Base-by-base conservation (phyloP, 2,888 invertebrate species). In the Megalurothrips usitatus region DNA sequence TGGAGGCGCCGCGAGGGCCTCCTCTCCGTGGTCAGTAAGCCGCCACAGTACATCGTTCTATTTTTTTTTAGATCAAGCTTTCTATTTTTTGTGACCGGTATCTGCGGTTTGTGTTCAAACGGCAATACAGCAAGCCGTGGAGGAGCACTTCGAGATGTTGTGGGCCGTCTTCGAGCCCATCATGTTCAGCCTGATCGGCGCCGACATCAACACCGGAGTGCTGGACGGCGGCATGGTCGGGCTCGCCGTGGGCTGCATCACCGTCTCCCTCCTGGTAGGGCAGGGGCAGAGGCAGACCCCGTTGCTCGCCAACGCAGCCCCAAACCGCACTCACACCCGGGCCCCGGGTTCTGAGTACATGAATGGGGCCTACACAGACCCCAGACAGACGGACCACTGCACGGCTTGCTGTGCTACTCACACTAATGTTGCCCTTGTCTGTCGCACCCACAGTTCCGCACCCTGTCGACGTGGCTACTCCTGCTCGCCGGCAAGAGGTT, bases 101-200 rank as follows among this genome's bases (percentile, higher is more conserved):
- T n/a, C 34, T 43, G 3, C 6, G 34, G 6, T 43, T 43, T 43
- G 3, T 43, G 34, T 43, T 43, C 2, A 43, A 43, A 43, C 6
- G 6, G 6, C 6, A 43, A 43, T 43, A 6, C 34, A 43, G 34
- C 34, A 43, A 43, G 34, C 34, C n/a, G 84, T 89, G 17, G 85
- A 85, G 47, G 84, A 84, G 12, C 84, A 86, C 12, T 86, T 88
- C 78, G 86, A 85, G 1, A 83, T 86, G n/a, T 79, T 89, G 58
- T 90, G 90, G 90, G 85, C 86, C 82, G 83, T 89, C 28, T 87
- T 88, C 83, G 88, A 90, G 84, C 89, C 90, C 0, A 84, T 89
- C 79, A 85, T 90, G 80, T 90, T 90, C 85, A 89, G 88, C 79
- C 86, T 90, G 43, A 90, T 90, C 83, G 90, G 90, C 3, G 86